Evolutionary conservation across 2,888 invertebrate genomes (phyloP).

Genomic region (Meiosimyza platycephala): DNA sequence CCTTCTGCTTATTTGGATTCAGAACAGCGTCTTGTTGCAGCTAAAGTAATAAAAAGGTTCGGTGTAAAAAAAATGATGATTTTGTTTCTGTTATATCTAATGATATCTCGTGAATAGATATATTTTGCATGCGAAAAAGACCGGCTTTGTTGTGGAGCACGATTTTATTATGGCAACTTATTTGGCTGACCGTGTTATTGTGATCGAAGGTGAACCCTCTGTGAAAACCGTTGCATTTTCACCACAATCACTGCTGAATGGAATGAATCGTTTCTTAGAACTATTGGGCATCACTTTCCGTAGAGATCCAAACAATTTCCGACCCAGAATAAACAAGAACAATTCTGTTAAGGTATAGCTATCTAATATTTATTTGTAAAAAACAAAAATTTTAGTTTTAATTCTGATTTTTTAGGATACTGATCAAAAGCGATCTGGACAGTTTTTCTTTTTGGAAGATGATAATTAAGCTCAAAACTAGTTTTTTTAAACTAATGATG

Average conservation of each 20-base stretch:
- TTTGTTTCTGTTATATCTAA: neutral
- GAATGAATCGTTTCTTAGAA: constrained; percentile 98
- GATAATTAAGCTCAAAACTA: constrained; percentile 46
- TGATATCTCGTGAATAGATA: constrained; percentile 71
- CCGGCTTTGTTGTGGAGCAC: constrained; percentile 99
- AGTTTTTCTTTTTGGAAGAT: constrained; percentile 99
- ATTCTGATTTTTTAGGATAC: constrained; percentile 76
- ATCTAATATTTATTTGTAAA: neutral
- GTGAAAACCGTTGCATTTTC: constrained; percentile 88
- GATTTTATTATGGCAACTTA: constrained; percentile 99
- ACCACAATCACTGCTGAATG: constrained; percentile 92
- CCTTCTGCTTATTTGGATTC: constrained; percentile 99
- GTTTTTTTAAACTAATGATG: neutral
- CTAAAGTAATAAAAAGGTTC: constrained; percentile 98
- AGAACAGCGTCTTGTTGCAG: constrained; percentile 99
- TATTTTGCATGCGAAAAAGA: constrained; percentile 98
- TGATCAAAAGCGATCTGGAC: constrained; percentile 96
- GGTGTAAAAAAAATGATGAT: constrained; percentile 22
- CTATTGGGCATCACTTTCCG: constrained; percentile 97
- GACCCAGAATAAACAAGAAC: constrained; percentile 97
- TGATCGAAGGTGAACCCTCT: constrained; percentile 96
- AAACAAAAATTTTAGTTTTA: neutral
- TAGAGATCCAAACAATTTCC: constrained; percentile 97
- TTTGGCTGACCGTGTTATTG: constrained; percentile 96
- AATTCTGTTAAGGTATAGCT: constrained; percentile 88